Evolutionary conservation across 2,113 vertebrate genomes (phyloP).

Genomic region (Gobio gobio): DNA sequence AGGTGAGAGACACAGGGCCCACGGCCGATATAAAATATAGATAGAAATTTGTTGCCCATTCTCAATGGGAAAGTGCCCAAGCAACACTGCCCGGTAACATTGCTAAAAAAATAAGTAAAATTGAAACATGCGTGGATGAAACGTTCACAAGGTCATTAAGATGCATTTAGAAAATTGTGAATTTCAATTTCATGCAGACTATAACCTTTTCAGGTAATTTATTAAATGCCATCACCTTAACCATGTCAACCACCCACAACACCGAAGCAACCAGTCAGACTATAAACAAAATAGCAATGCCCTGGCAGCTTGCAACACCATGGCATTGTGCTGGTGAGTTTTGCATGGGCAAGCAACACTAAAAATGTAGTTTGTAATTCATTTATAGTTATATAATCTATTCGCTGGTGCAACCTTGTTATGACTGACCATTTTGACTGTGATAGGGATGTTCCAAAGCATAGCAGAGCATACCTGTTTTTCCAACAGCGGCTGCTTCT

Average conservation of each 20-base stretch:
- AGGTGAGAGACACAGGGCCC: too few relatives aligned
- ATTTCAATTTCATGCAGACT: neutral
- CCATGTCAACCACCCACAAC: neutral
- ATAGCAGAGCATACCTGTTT: neutral
- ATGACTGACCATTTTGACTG: neutral
- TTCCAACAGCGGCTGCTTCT: neutral
- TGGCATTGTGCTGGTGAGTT: neutral
- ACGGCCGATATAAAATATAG: too few relatives aligned
- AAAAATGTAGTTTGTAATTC: neutral
- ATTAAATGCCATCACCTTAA: neutral
- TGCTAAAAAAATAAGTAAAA: neutral
- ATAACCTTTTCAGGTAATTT: neutral
- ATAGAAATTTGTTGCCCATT: too few relatives aligned
- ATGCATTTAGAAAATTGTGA: neutral
- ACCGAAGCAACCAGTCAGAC: neutral
- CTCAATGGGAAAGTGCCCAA: too few relatives aligned
- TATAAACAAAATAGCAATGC: neutral
- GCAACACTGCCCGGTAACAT: too few relatives aligned
- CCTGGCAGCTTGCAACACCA: too few relatives aligned
- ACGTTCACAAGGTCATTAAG: neutral
- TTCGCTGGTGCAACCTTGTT: neutral
- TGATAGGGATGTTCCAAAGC: neutral
- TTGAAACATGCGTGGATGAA: neutral
- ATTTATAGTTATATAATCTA: neutral
- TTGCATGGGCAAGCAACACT: neutral